Percentiles rank a stretch among this genome's conserved stretches.
Evolutionary conservation across 2,113 vertebrate genomes (phyloP).

Genomic region (Psittacus erithacus): DNA sequence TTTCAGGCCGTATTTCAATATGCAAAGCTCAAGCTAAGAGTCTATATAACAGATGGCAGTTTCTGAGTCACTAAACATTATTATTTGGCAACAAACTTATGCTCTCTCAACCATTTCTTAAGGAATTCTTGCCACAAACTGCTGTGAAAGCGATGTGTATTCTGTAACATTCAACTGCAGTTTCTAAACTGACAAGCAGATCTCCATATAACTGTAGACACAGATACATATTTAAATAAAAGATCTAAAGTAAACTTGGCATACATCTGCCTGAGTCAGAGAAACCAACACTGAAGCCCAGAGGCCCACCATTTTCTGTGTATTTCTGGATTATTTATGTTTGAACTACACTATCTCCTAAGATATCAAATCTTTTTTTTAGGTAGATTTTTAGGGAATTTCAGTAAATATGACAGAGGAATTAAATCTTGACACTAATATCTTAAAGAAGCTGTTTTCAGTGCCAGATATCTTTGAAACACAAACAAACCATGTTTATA

Average conservation of each 20-base stretch:
- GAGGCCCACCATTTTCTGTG: neutral
- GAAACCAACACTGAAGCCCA: neutral
- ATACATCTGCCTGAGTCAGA: neutral
- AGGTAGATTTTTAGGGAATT: neutral
- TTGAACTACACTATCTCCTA: neutral
- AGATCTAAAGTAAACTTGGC: neutral
- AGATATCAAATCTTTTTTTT: neutral
- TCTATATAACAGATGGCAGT: constrained; percentile 61
- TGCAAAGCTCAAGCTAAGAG: constrained; percentile 45
- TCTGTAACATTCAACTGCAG: neutral
- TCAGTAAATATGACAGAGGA: neutral
- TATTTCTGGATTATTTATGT: neutral
- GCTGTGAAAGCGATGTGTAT: constrained; percentile 11
- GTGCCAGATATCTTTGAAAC: neutral
- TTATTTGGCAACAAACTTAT: constrained; percentile 54
- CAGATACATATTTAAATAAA: neutral
- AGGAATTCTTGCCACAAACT: constrained; percentile 50
- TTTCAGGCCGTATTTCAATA: constrained; percentile 55
- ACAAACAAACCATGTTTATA: neutral
- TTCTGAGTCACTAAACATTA: constrained; percentile 67
- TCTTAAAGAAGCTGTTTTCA: too few relatives aligned
- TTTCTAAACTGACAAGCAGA: neutral
- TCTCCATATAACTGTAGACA: neutral
- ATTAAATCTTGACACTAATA: neutral
- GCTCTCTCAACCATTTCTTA: constrained; percentile 33